phyloP scores from a whole-genome alignment of 2,888 invertebrate species.

The Mayetiola destructor region DNA sequence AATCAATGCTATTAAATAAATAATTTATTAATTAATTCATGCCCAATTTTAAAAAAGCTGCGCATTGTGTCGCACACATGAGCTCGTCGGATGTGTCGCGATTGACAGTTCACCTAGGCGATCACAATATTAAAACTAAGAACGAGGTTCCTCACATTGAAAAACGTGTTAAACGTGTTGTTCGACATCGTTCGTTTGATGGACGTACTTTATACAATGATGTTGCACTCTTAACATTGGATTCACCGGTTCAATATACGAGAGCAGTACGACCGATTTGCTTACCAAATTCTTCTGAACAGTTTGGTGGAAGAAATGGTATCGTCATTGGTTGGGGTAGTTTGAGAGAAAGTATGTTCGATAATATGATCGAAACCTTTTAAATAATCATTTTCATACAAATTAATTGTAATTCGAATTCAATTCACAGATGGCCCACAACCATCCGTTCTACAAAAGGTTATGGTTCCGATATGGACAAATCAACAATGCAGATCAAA shows the following conservation, averaged over 20 bases:
- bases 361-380: constrained; percentile 1
- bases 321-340: constrained; percentile 86
- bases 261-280: constrained; percentile 65
- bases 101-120: constrained; percentile 64
- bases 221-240: constrained; percentile 63
- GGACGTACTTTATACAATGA: constrained; percentile 76
- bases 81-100: constrained; percentile 77
- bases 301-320: constrained; percentile 53
- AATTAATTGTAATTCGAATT: constrained; percentile 11
- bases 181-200: constrained; percentile 73
- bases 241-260: constrained; percentile 57
- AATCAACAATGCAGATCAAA: constrained; percentile 62
- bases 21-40: too few species aligned
- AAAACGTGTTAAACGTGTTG: constrained; percentile 64
- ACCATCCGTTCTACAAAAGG: constrained; percentile 66
- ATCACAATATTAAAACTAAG: constrained; percentile 64
- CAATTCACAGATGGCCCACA: constrained; percentile 55
- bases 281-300: constrained; percentile 43
- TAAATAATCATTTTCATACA: not conserved
- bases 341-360: constrained; percentile 51
- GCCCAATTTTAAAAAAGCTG: too few species aligned
- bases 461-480: constrained; percentile 69
- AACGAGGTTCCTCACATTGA: constrained; percentile 62
- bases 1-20: too few species aligned
- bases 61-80: constrained; percentile 83